Evolutionary conservation across 2,797 vertebrate species (phyloP).

Genomic region (Megaceryle alcyon): DNA sequence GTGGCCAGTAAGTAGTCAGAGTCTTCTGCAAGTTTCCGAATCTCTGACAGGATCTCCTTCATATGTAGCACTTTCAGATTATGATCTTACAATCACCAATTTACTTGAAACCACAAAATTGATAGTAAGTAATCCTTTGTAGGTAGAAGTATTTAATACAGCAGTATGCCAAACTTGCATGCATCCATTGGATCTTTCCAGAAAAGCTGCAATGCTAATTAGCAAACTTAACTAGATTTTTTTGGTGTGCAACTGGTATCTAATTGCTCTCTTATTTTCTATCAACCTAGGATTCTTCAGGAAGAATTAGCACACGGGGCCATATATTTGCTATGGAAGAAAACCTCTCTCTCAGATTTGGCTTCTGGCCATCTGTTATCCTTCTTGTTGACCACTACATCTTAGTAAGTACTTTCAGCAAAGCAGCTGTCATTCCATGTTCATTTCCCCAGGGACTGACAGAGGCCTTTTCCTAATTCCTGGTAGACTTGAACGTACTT

Average conservation of each 20-base stretch:
- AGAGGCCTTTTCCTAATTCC: not conserved
- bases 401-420: slow-evolving; percentile 79
- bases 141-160: not conserved
- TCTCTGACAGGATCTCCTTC: not conserved
- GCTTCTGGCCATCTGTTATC: slow-evolving; percentile 88
- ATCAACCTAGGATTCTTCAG: slow-evolving; percentile 85
- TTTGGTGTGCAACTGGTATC: not conserved
- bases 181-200: not conserved
- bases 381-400: slow-evolving; percentile 91
- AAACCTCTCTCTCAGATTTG: slow-evolving; percentile 84
- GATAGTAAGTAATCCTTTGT: not conserved
- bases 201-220: not conserved
- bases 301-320: slow-evolving; percentile 78
- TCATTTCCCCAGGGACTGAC: not conserved
- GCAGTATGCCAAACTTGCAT: not conserved
- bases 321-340: slow-evolving; percentile 90
- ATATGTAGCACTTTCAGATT: not conserved
- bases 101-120: not conserved
- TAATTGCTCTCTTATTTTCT: slow-evolving; percentile 11
- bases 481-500: not conserved
- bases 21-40: not conserved
- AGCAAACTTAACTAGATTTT: not conserved
- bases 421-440: not conserved
- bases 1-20: not conserved
- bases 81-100: not conserved